phyloP scores from a whole-genome alignment of 2,797 vertebrate species.

The Acipenser transmontanus region DNA sequence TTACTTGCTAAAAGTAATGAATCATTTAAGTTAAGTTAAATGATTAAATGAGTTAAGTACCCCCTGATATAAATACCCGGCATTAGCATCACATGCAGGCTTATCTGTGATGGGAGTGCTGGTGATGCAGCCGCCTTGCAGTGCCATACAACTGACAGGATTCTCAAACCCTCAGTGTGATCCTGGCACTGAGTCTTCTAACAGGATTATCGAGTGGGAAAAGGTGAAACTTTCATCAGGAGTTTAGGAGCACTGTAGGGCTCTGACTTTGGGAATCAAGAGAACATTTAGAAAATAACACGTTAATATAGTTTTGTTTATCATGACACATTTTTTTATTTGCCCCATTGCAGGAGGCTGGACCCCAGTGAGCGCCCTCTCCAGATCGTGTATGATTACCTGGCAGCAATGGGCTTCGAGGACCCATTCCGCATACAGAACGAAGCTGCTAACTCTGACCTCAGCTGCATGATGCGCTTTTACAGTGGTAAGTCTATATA shows the following conservation, averaged over 20 bases:
- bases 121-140: too few relatives aligned
- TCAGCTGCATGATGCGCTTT: slow-evolving; percentile 94
- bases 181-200: slow-evolving; percentile 14
- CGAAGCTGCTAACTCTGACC: slow-evolving; percentile 86
- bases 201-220: slow-evolving; percentile 23
- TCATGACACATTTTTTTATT: not conserved
- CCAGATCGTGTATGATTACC: slow-evolving; percentile 88
- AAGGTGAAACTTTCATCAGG: slow-evolving; percentile 28
- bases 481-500: slow-evolving; percentile 77
- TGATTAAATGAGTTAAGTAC: too few relatives aligned
- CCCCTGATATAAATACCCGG: too few relatives aligned
- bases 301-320: not conserved
- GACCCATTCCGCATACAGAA: slow-evolving; percentile 81
- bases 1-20: too few relatives aligned
- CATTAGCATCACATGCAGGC: too few relatives aligned
- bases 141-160: not conserved
- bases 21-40: too few relatives aligned
- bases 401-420: slow-evolving; percentile 75
- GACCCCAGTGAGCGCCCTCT: slow-evolving; percentile 78
- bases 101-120: too few relatives aligned
- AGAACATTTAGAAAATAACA: too few relatives aligned
- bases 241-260: slow-evolving; percentile 7
- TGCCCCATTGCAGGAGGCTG: slow-evolving; percentile 67
- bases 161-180: slow-evolving; percentile 10
- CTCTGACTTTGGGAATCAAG: too few relatives aligned